Evolutionary conservation across 2,888 invertebrate species (phyloP).

Genomic region (Tethea ocularis): DNA sequence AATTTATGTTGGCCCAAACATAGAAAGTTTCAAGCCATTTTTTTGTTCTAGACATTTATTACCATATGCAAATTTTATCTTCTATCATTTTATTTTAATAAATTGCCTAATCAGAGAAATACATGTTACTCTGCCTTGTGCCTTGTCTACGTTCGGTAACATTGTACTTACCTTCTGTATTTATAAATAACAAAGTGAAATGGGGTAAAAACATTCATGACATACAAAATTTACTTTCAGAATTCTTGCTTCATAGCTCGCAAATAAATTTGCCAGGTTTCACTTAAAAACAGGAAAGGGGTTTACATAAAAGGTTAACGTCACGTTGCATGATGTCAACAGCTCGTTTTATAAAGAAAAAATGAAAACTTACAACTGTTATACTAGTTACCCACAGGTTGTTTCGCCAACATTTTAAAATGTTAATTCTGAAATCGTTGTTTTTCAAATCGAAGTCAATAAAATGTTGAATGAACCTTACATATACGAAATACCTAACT

Average conservation of each 20-base stretch:
- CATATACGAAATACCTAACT: conserved; percentile 18
- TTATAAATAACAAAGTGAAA: not conserved
- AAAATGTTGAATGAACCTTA: no score
- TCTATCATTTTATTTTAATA: no score
- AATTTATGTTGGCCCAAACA: no score
- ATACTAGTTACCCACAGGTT: conserved; percentile 20
- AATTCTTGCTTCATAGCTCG: not conserved
- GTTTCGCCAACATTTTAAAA: conserved; percentile 34
- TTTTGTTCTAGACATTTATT: no score
- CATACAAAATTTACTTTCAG: not conserved
- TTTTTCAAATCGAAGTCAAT: conserved; percentile 26
- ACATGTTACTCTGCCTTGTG: no score
- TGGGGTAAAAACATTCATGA: not conserved
- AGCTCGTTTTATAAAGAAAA: not conserved
- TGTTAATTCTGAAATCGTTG: conserved; percentile 40
- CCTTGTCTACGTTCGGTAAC: no score
- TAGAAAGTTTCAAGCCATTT: no score
- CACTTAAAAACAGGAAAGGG: not conserved
- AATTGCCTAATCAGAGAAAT: no score
- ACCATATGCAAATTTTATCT: no score
- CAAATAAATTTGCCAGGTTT: not conserved
- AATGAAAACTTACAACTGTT: not conserved
- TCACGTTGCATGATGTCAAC: not conserved
- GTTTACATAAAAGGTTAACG: not conserved
- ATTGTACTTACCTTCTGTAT: not conserved